Evolutionary conservation across 2,797 vertebrate species (phyloP), one percentile per base, ranked within the genome.

Genomic region (Staurois parvus): DNA sequence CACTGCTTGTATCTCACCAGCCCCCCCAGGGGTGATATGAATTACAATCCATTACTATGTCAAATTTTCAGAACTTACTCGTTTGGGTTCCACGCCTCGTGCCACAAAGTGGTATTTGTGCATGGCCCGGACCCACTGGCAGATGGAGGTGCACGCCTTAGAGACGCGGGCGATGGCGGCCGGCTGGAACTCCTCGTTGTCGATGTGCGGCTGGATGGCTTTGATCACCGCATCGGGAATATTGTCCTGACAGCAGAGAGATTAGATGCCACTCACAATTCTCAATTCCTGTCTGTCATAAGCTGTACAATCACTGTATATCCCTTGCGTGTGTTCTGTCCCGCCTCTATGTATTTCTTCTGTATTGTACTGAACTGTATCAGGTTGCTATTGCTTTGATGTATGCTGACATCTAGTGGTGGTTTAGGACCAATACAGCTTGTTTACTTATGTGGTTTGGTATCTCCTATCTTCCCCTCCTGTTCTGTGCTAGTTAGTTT

Each of bases 41-140:
- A 52, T 52, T 24, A 8, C n/a, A 59, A 5, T 19, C 0, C 9
- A 7, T 21, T 21, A 9, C 2, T 1, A 13, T 52, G 48, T n/a
- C 9, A 21, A 29, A 28, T 13, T 15, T 9, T 28, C 17, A 62
- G 17, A 42, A 75, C 95, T 94, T 93, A 99, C 97, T 93, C 94
- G 89, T 91, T 99, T 99, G 85, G 97, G 96, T 89, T 96, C 94
- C 91, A 99, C 95, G 0, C 89, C 91, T 89, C 91, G 96, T 88
- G 96, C 91, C 89, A 97, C 96, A 40, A 97, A 98, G 91, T 98
- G 96, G 92, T 97, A 99, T 73, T 93, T 91, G 89, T 99, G 91
- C 97, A 99, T 97, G 87, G 98, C 97, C 3, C 94, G 95, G 76
- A 97, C 97, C 98, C 98, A 99, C 91, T 97, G 96, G 91, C 97